Base-by-base conservation (phyloP, 1,140 invertebrate species). In the Leptinotarsa texana region DNA sequence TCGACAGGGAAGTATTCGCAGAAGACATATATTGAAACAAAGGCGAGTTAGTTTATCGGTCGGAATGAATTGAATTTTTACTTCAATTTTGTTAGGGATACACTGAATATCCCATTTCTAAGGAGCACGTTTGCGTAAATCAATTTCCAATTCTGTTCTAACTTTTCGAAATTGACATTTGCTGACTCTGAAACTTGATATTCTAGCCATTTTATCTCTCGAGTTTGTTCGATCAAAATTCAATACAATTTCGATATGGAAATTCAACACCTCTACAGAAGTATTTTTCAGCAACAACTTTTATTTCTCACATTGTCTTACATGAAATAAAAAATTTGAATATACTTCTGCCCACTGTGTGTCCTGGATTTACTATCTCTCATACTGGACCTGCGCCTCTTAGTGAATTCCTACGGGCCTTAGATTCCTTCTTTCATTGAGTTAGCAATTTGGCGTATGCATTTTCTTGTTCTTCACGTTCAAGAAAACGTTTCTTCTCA, bases 381-480 rank as follows among this genome's bases (percentile, higher is more conserved):
- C 82, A 93, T 88, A 27, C 93, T 95, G 76, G 93, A 93, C 48
- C 93, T 89, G 61, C 92, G 89, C 77, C 93, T 86, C 81, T 93
- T 92, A 51, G 93, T 86, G 81, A 94, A 91, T 83, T 95, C 93
- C 61, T 91, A 77, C 91, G 91, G 47, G 94, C 95, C 88, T 97
- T 98, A n/a, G 94, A 95, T 87, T 98, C 98, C 91, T 99, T 99
- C 86, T 97, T 95, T 77, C 97, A 91, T 86, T 98, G 94, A 48
- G 97, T 96, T 81, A 99, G 88, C 72, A 99, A 87, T 85, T 99
- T 98, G 69, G 96, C 96, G 82, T 99, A 99, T 73, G 97, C 96
- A 47, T 96, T 94, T 74, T 95, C 93, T 79, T 97, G 90, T 81
- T 98, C 93, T 86, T 97, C 97, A 80, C 94, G 91, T 83, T 94